phyloP scores from a whole-genome alignment of 2,113 vertebrate genomes.

The Calyptomena viridis region DNA sequence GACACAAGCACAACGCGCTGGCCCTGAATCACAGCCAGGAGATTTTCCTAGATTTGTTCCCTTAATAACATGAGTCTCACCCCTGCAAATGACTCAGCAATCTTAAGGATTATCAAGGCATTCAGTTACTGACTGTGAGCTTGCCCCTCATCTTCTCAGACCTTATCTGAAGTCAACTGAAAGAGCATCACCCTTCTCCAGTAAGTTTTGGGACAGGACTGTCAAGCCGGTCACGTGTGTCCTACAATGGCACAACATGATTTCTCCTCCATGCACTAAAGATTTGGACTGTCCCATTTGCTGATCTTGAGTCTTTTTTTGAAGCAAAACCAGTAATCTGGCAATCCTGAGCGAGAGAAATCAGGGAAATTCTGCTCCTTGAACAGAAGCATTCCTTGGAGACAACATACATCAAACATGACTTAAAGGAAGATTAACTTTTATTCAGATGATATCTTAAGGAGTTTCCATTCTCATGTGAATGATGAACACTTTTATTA shows the following conservation, averaged over 20 bases:
- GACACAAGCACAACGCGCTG: not conserved
- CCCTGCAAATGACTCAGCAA: not conserved
- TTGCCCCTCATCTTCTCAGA: not conserved
- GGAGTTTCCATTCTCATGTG: conserved; percentile 8
- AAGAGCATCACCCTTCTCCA: not conserved
- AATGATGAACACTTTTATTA: conserved; percentile 32
- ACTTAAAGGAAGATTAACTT: conserved; percentile 5
- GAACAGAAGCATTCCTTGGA: not conserved
- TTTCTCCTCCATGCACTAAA: not conserved
- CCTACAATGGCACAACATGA: not conserved
- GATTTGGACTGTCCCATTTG: not conserved
- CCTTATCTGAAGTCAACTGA: not conserved
- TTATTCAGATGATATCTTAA: conserved; percentile 34
- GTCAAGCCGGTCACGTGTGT: not conserved
- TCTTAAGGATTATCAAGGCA: not conserved
- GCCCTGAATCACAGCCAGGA: not conserved
- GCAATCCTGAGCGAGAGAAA: not conserved
- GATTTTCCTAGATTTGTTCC: not conserved
- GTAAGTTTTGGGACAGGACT: not conserved
- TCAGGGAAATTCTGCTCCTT: not conserved
- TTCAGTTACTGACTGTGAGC: not conserved
- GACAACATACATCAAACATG: not conserved
- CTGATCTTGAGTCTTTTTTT: not conserved
- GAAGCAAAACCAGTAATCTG: not conserved
- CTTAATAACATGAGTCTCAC: not conserved